phyloP scores from a whole-genome alignment of 2,888 invertebrate species.

The Caenorhabditis afra region DNA sequence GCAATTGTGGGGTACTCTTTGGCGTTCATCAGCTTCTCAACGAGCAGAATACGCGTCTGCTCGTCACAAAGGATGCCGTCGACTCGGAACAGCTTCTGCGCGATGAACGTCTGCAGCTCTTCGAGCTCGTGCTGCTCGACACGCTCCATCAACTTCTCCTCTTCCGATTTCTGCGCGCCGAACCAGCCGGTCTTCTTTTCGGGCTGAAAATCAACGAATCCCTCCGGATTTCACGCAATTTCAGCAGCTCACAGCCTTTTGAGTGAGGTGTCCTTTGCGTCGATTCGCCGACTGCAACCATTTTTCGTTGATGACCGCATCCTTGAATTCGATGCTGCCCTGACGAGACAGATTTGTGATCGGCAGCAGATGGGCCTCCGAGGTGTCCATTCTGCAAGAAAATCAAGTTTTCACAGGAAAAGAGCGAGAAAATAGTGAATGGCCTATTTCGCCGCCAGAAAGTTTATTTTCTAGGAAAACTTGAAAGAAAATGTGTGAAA shows the following conservation, averaged over 20 bases:
- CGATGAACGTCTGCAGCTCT: slow-evolving; percentile 72
- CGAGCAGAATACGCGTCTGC: slow-evolving; percentile 68
- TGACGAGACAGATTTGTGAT: slow-evolving; percentile 35
- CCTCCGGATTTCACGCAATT: too few relatives aligned
- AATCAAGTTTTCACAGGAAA: too few relatives aligned
- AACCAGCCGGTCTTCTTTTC: slow-evolving; percentile 55
- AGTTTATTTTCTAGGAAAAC: too few relatives aligned
- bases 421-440: too few relatives aligned
- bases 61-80: slow-evolving; percentile 72
- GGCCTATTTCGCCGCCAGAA: too few relatives aligned
- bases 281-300: slow-evolving; percentile 47
- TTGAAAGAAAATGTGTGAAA: too few relatives aligned
- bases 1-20: slow-evolving; percentile 46
- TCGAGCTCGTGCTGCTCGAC: slow-evolving; percentile 67
- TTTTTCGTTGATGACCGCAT: slow-evolving; percentile 59
- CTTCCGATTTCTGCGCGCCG: slow-evolving; percentile 43
- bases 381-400: slow-evolving; percentile 28
- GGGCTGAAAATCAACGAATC: slow-evolving; percentile 21
- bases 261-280: slow-evolving; percentile 57
- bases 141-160: slow-evolving; percentile 54
- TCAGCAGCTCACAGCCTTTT: slow-evolving; percentile 30
- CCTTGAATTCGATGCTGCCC: slow-evolving; percentile 59
- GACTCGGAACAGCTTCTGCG: slow-evolving; percentile 72
- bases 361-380: slow-evolving; percentile 22
- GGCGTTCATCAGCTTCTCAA: slow-evolving; percentile 61